Evolutionary conservation across 2,888 invertebrate species (phyloP), one percentile per base, ranked within the genome.

Genomic region (Argyresthia goedartella): DNA sequence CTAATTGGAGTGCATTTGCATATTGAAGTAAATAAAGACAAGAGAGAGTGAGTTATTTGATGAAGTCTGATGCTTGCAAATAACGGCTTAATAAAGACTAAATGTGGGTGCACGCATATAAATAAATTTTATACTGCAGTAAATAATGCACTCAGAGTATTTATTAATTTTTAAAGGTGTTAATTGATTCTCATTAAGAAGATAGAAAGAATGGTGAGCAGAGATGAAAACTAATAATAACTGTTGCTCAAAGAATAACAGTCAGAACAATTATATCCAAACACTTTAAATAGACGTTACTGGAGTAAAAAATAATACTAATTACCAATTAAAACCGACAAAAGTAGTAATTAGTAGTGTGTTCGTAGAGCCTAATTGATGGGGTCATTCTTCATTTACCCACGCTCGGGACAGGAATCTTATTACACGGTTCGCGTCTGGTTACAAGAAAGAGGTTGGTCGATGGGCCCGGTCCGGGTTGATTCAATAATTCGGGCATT

Each of bases 1-100:
- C 78, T 84, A 79, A 84, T 84, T 84, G 81, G 73, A 74, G 76
- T 80, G 73, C 73, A 82, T 85, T 85, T 84, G 79, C 82, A 84
- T 82, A 76, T 69, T 74, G 75, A 76, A 75, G 73, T 79, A 74
- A 77, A 80, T 49, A 49, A 49, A 49, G 47, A 49, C 50, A 36
- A 48, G 48, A 34, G 47, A 49, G 41, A 51, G 51, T 51, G 51
- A 51, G 39, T 51, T 51, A 51, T 51, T 51, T 46, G 46, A 74
- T 75, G 71, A 76, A 76, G 69, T 65, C 66, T 57, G 71, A 71
- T 67, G 66, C 63, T 66, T 66, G 65, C 64, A 65, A 69, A 65
- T 68, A 66, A 61, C 60, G 60, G 60, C 59, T 59, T 60, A 64
- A 62, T 66, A 62, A 66, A 58, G 55, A 45, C 46, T 39, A 25